Evolutionary conservation across 2,888 invertebrate genomes (phyloP).

Genomic region (Asteroscopus sphinx): DNA sequence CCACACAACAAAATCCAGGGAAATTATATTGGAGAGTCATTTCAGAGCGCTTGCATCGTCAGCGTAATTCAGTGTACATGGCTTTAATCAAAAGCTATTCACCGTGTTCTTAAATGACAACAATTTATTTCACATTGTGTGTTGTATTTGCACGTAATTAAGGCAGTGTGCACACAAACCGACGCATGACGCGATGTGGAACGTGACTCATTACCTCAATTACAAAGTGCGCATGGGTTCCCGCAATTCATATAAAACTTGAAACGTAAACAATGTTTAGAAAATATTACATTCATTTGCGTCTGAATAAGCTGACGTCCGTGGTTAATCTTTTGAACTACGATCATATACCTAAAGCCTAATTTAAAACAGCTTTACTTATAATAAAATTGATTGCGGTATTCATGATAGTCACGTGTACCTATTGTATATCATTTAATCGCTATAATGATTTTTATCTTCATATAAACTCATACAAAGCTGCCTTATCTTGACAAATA

Average conservation of each 20-base stretch:
- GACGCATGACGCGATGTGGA: constrained; percentile 40
- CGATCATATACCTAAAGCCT: constrained; percentile 11
- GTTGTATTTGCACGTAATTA: constrained; percentile 65
- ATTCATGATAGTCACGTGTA: constrained; percentile 24
- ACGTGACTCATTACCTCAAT: constrained; percentile 75
- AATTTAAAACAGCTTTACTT: constrained; percentile 11
- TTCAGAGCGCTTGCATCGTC: constrained; percentile 17
- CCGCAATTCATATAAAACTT: constrained; percentile 51
- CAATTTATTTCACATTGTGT: constrained; percentile 65
- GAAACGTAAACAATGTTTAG: constrained; percentile 44
- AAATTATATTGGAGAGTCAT: constrained; percentile 32
- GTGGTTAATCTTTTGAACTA: constrained; percentile 7
- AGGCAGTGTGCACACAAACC: constrained; percentile 55
- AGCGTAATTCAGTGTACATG: constrained; percentile 25
- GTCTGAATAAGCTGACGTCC: constrained; percentile 15
- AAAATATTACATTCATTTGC: constrained; percentile 31
- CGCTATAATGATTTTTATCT: constrained; percentile 40
- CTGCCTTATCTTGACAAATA: constrained; percentile 38
- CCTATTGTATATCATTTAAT: constrained; percentile 23
- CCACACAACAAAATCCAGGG: constrained; percentile 10
- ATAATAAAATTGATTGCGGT: constrained; percentile 22
- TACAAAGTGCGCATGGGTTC: constrained; percentile 59
- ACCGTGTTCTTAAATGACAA: constrained; percentile 44
- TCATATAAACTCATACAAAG: constrained; percentile 16
- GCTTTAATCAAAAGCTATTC: constrained; percentile 45